phyloP scores from a whole-genome alignment of 2,888 invertebrate genomes.

The Patella pellucida region DNA sequence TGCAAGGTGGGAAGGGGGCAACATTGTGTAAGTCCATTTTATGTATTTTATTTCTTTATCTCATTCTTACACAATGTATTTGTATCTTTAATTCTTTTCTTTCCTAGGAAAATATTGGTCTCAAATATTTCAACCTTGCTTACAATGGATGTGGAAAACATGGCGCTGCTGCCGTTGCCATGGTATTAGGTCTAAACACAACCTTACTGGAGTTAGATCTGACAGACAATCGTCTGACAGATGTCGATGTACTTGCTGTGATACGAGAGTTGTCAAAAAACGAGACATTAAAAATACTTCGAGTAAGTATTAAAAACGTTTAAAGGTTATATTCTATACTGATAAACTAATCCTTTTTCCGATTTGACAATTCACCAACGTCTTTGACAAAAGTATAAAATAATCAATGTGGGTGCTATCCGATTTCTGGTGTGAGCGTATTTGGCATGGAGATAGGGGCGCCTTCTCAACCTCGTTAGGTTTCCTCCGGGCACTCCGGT shows the following conservation, averaged over 20 bases:
- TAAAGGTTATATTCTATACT: too few relatives aligned
- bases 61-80: too few relatives aligned
- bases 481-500: too few relatives aligned
- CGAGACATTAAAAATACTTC: constrained; percentile 44
- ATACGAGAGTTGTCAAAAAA: constrained; percentile 43
- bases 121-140: constrained; percentile 51
- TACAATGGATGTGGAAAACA: constrained; percentile 59
- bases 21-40: too few relatives aligned
- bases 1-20: too few relatives aligned
- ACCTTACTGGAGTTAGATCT: constrained; percentile 54
- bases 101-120: constrained; percentile 53
- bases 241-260: constrained; percentile 46
- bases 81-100: too few relatives aligned
- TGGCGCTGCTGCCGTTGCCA: constrained; percentile 43
- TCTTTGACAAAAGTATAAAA: not conserved
- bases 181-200: constrained; percentile 50
- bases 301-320: constrained; percentile 26
- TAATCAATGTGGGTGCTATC: not conserved
- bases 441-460: too few relatives aligned
- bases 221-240: constrained; percentile 55
- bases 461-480: too few relatives aligned
- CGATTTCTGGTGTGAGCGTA: too few relatives aligned
- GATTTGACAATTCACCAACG: not conserved
- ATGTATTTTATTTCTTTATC: too few relatives aligned
- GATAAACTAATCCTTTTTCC: too few relatives aligned